These are phyloP conservation scores for Brachyopa scutellaris DNA, from an alignment of 2,888 invertebrate genomes.

Conservation along the genomic window DNA sequence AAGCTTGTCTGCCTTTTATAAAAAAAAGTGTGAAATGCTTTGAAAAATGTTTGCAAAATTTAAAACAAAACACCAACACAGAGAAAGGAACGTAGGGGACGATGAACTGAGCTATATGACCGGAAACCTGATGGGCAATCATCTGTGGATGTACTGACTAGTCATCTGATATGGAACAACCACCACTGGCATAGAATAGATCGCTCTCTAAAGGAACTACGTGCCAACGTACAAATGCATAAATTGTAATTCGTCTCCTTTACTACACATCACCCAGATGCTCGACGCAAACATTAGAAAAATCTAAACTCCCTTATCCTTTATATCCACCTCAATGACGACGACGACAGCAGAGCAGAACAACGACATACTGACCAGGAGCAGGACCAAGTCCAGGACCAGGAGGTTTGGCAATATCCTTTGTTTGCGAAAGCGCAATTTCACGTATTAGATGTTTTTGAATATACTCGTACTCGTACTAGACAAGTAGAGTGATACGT, in stretches of 20 bases:
- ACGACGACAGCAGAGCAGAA: no score
- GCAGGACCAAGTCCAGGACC: not conserved
- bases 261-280: not conserved
- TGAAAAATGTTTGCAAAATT: no score
- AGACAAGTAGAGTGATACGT: no score
- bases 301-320: not conserved
- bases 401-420: constrained; percentile 28
- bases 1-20: no score
- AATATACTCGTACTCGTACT: not conserved
- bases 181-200: not conserved
- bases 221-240: constrained; percentile 4
- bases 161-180: constrained; percentile 1
- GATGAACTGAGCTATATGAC: no score
- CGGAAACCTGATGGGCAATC: constrained; percentile 24
- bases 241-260: constrained; percentile 6
- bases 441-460: constrained; percentile 27
- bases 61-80: no score
- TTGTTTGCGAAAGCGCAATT: constrained; percentile 47
- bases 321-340: not conserved
- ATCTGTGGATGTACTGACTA: not conserved
- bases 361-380: constrained; percentile 33
- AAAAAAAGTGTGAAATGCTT: no score
- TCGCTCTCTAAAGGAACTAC: not conserved
- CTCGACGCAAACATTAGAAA: not conserved
- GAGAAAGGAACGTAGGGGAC: no score